Evolutionary conservation across 2,113 vertebrate genomes (phyloP).

Genomic region (Etheostoma spectabile): DNA sequence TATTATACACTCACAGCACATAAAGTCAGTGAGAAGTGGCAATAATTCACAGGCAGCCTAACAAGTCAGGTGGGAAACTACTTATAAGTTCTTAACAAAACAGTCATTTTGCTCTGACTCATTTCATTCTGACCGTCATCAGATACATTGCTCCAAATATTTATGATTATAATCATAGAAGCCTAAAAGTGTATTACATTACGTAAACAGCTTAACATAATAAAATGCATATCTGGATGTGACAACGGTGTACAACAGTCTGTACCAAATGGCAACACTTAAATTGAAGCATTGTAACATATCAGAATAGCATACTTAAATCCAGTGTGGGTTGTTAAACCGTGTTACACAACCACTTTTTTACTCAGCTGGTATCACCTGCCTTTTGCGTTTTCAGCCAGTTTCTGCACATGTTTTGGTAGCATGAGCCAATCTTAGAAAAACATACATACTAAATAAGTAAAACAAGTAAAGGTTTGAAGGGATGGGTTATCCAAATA

Average conservation of each 20-base stretch:
- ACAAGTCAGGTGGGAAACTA: conserved; percentile 41
- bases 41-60: conserved; percentile 25
- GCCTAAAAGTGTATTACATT: too few species aligned
- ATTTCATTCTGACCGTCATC: too few species aligned
- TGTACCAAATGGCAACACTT: background rate
- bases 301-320: background rate
- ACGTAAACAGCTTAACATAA: background rate
- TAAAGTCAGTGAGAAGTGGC: background rate
- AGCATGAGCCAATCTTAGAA: background rate
- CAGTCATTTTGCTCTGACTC: background rate
- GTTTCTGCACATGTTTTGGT: background rate
- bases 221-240: background rate
- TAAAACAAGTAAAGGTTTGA: background rate
- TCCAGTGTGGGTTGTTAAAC: background rate
- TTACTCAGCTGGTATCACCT: too few species aligned
- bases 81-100: background rate
- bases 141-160: background rate
- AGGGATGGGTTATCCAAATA: background rate
- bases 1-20: conserved; percentile 26
- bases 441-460: background rate
- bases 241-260: background rate
- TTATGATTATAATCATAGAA: too few species aligned
- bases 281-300: background rate
- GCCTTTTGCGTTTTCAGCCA: background rate
- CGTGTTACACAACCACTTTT: background rate